Conservation (phyloP, 1,140 invertebrate genomes). For the Listronotus bonariensis region DNA sequence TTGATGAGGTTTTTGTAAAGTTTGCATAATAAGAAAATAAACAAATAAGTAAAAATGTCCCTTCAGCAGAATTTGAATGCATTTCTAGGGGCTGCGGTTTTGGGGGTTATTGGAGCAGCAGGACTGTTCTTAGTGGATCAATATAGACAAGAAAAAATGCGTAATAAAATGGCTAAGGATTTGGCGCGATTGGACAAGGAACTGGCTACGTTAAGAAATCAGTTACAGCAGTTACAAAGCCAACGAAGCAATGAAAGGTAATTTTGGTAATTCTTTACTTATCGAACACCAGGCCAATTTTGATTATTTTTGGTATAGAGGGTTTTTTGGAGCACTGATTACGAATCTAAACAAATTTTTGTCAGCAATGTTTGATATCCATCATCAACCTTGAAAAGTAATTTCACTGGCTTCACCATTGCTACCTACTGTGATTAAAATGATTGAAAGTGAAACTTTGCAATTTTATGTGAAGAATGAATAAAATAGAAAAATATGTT, state of each 20-base stretch:
- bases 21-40: not conserved
- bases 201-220: conserved; percentile 58
- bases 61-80: conserved; percentile 38
- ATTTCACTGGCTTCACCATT: too few species aligned
- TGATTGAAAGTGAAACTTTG: too few species aligned
- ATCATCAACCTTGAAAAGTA: too few species aligned
- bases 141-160: conserved; percentile 62
- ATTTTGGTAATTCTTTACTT: too few species aligned
- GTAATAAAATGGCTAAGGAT: conserved; percentile 58
- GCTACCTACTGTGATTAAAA: too few species aligned
- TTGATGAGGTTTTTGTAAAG: not conserved
- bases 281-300: too few species aligned
- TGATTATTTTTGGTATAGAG: too few species aligned
- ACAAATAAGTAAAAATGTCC: conserved; percentile 32
- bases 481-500: too few species aligned
- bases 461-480: too few species aligned
- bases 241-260: conserved; percentile 23
- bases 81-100: conserved; percentile 60
- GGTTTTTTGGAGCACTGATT: too few species aligned
- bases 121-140: conserved; percentile 67
- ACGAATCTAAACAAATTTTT: too few species aligned
- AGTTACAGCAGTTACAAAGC: conserved; percentile 59
- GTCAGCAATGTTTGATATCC: too few species aligned
- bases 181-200: conserved; percentile 60
- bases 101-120: conserved; percentile 67